Conservation (phyloP, 1,140 invertebrate species). For the Pantala flavescens region DNA sequence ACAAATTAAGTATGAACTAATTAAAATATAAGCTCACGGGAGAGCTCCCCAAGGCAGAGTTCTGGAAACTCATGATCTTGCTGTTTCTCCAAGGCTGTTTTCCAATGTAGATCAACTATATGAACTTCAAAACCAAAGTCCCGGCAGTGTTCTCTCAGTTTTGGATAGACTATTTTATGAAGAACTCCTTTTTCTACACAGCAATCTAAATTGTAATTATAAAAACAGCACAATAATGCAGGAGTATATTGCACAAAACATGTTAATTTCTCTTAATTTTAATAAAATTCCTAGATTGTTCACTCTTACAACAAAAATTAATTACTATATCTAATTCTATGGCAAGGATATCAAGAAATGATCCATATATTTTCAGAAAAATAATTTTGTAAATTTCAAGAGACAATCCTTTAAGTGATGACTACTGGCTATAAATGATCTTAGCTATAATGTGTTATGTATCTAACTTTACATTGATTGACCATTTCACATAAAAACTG, state of each 20-base stretch:
- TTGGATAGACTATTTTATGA: slow-evolving; percentile 51
- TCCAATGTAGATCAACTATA: slow-evolving; percentile 58
- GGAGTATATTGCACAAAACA: too few species aligned
- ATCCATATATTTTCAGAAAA: slow-evolving; percentile 10
- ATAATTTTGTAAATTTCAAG: too few species aligned
- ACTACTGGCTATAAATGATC: too few species aligned
- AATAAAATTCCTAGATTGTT: neutral
- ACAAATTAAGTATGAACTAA: neutral
- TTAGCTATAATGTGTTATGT: too few species aligned
- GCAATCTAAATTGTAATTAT: slow-evolving; percentile 39
- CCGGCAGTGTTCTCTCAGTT: slow-evolving; percentile 45
- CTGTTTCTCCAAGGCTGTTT: slow-evolving; percentile 51
- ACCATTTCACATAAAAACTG: too few species aligned
- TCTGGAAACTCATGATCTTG: slow-evolving; percentile 60
- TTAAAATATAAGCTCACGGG: slow-evolving; percentile 38
- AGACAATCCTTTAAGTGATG: too few species aligned
- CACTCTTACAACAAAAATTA: neutral
- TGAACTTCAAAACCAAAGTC: slow-evolving; percentile 54
- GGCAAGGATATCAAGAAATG: neutral
- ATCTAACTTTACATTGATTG: too few species aligned
- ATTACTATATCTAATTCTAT: neutral
- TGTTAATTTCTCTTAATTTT: too few species aligned
- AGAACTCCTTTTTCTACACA: slow-evolving; percentile 52
- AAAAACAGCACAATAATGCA: slow-evolving; percentile 22
- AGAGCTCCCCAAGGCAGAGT: slow-evolving; percentile 59